Base-by-base conservation (phyloP, 2,113 vertebrate genomes). In the Calyptomena viridis region DNA sequence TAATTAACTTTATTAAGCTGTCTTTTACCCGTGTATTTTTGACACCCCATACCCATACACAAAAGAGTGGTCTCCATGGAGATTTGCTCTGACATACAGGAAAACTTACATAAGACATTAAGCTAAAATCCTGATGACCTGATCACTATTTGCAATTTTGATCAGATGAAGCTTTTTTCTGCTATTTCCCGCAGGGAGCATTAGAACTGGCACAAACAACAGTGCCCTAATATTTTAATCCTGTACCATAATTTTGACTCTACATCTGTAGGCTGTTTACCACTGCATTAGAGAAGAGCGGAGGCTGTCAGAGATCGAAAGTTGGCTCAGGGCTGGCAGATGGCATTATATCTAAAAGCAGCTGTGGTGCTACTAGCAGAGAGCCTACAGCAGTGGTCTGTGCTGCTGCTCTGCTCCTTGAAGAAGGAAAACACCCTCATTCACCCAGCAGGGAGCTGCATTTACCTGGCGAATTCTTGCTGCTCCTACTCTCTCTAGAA, bases 101-200 rank as follows among this genome's bases (percentile, higher is more conserved):
- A 82, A 84, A 60, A 60, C 83, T 96, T 96, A 93, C 44, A 8
- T 95, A 96, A 95, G 68, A 47, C 85, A 35, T 68, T 90, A 83
- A 95, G 85, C 90, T 94, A 64, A 93, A 95, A 94, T n/a, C 90
- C 76, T 40, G 73, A 87, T 76, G 84, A 93, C 72, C 66, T 58
- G 60, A 95, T 94, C 79, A 39, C 17, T 31, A 5, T 50, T 92
- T 93, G 63, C 93, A 88, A 90, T 95, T 91, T 77, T 60, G 63
- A 94, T 84, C 90, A 94, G 93, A 92, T 72, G 85, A 86, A 93
- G 95, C 35, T 66, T 56, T 62, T 62, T 90, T 60, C 47, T 8
- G 19, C 76, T 68, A 2, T 84, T 81, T 89, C 92, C 76, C 89
- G 39, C 68, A 47, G 84, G 53, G 60, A 96, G 42, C 64, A 93